Percentiles rank a stretch among this genome's conserved stretches.
These are phyloP conservation scores for Enteromius afrohamiltoni DNA, from an alignment of 2,797 vertebrate genomes.

Conservation along the genomic window DNA sequence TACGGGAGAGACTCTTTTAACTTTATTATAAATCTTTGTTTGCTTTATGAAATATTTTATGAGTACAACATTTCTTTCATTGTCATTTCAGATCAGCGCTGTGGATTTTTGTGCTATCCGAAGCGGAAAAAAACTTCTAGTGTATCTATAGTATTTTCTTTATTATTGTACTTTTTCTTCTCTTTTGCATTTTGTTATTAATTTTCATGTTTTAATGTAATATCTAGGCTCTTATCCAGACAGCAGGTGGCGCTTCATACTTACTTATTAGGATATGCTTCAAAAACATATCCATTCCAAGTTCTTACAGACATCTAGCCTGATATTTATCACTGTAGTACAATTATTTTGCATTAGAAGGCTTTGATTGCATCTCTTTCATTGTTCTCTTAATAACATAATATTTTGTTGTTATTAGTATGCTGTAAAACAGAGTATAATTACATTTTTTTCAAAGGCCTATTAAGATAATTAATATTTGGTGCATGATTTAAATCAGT, in stretches of 20 bases:
- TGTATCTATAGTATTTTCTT: neutral
- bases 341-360: neutral
- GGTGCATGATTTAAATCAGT: neutral
- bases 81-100: neutral
- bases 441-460: neutral
- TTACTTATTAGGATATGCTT: neutral
- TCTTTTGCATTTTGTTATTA: neutral
- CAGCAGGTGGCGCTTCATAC: conserved; percentile 29
- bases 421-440: neutral
- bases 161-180: conserved; percentile 11
- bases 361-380: neutral
- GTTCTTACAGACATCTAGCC: neutral
- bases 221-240: neutral
- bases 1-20: neutral
- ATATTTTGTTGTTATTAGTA: neutral
- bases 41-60: neutral
- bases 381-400: neutral
- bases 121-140: too few species aligned
- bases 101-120: rapidly evolving
- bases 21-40: neutral
- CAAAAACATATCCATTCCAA: neutral
- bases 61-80: neutral
- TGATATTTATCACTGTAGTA: neutral
- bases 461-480: neutral
- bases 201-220: neutral